These are phyloP conservation scores for Aeoliscus strigatus DNA, from an alignment of 2,797 vertebrate species.

Conservation along the genomic window DNA sequence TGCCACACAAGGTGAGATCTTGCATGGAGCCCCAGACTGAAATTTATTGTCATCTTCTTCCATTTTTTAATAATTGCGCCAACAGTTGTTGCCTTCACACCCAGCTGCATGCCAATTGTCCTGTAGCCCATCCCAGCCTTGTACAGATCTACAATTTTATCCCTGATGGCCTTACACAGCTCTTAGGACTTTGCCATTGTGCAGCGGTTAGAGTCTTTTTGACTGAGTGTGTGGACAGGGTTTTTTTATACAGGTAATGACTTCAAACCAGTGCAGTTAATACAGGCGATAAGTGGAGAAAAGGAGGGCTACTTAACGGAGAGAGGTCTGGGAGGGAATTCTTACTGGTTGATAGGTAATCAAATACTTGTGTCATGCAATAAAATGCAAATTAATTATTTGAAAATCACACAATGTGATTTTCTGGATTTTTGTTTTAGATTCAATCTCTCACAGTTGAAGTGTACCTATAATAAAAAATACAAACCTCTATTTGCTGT, in stretches of 20 bases:
- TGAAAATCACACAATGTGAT: too few relatives aligned
- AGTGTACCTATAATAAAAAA: too few relatives aligned
- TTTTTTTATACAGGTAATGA: too few relatives aligned
- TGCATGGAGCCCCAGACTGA: too few relatives aligned
- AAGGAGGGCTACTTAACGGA: too few relatives aligned
- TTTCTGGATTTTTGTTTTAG: conserved; percentile 2
- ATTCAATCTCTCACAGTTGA: background rate
- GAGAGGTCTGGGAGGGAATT: too few relatives aligned
- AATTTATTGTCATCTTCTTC: conserved; percentile 9
- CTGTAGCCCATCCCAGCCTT: conserved; percentile 12
- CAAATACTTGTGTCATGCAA: background rate
- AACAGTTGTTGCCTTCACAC: conserved; percentile 17
- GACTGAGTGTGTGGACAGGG: too few relatives aligned
- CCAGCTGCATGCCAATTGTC: conserved; percentile 15
- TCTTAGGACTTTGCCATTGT: background rate
- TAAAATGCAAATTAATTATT: too few relatives aligned
- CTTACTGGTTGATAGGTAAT: background rate
- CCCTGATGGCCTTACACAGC: too few relatives aligned
- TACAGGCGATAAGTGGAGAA: too few relatives aligned
- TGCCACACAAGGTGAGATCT: conserved; percentile 1
- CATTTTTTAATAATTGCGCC: conserved; percentile 17
- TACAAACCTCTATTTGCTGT: background rate
- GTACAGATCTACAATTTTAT: conserved; percentile 10
- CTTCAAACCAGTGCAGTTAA: too few relatives aligned
- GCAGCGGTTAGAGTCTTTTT: too few relatives aligned